Percentiles rank a stretch among this genome's conserved stretches.
Evolutionary conservation across 2,888 invertebrate genomes (phyloP).

Genomic region (Melitaea athalia): DNA sequence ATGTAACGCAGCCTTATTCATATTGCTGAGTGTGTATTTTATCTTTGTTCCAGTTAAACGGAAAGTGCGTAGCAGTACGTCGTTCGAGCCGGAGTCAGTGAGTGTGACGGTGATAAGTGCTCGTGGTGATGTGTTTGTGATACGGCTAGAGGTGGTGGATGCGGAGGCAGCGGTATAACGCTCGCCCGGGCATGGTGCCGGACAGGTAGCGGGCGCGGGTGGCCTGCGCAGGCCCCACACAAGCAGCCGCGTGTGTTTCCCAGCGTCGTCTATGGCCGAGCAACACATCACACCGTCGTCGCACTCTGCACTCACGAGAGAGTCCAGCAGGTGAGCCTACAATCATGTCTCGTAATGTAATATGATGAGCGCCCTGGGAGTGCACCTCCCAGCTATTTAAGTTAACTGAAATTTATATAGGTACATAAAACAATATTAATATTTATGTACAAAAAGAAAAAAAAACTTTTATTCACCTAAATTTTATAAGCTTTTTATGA

Average conservation of each 20-base stretch:
- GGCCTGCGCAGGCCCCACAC: conserved; percentile 82
- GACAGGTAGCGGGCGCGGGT: conserved; percentile 82
- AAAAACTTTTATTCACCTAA: too few relatives aligned
- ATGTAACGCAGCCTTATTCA: conserved; percentile 77
- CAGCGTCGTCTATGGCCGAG: conserved; percentile 95
- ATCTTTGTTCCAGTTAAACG: conserved; percentile 73
- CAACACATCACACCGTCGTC: conserved; percentile 90
- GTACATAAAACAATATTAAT: neutral
- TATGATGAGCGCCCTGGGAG: neutral
- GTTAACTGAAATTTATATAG: neutral
- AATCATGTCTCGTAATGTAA: neutral
- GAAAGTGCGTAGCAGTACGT: conserved; percentile 52
- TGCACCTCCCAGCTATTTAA: neutral
- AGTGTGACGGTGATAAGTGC: conserved; percentile 47
- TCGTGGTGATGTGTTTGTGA: conserved; percentile 52
- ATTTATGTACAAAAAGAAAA: too few relatives aligned
- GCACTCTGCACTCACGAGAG: conserved; percentile 88
- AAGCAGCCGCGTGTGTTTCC: conserved; percentile 84
- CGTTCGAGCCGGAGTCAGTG: conserved; percentile 48
- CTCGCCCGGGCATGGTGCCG: conserved; percentile 80
- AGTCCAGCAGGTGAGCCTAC: conserved; percentile 76
- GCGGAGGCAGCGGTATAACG: conserved; percentile 67
- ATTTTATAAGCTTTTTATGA: too few relatives aligned
- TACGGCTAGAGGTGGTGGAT: conserved; percentile 60
- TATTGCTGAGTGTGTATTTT: conserved; percentile 65